Percentiles rank a stretch among this genome's conserved stretches.
Conservation (phyloP, 2,113 vertebrate genomes). For the Craseonycteris thonglongyai region DNA sequence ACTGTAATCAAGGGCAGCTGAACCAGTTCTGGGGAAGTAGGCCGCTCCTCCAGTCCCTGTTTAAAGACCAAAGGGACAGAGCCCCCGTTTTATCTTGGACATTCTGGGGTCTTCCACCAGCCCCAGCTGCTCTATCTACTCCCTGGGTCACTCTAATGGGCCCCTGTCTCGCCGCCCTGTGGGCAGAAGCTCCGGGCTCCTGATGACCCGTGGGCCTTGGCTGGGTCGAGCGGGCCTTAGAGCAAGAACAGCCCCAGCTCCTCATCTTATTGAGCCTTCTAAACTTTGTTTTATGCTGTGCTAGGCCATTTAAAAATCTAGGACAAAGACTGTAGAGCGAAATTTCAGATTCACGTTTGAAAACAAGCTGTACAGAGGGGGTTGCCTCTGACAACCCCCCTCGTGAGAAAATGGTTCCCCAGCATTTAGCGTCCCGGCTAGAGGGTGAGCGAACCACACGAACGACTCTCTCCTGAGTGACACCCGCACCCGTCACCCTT, state of each 20-base stretch:
- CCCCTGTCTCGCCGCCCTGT: background rate
- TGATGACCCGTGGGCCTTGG: accelerated
- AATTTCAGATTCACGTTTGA: background rate
- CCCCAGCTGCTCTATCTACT: background rate
- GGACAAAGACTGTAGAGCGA: background rate
- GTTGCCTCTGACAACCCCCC: background rate
- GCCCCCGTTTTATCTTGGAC: background rate
- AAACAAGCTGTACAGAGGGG: background rate
- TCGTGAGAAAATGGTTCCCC: background rate
- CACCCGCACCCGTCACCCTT: background rate
- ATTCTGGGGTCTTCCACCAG: background rate
- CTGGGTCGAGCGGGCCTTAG: background rate
- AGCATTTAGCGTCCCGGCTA: background rate
- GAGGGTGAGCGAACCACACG: accelerated
- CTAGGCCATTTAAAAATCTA: background rate
- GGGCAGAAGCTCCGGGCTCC: background rate
- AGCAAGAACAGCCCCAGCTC: background rate
- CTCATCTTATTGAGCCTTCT: background rate
- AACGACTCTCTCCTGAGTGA: background rate
- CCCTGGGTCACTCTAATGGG: background rate
- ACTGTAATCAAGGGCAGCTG: background rate
- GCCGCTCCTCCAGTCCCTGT: background rate
- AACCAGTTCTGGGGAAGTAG: background rate
- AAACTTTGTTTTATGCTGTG: background rate
- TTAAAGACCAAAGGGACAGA: background rate